Conservation (phyloP, 2,888 invertebrate species). For the Drosophila aldrichi region DNA sequence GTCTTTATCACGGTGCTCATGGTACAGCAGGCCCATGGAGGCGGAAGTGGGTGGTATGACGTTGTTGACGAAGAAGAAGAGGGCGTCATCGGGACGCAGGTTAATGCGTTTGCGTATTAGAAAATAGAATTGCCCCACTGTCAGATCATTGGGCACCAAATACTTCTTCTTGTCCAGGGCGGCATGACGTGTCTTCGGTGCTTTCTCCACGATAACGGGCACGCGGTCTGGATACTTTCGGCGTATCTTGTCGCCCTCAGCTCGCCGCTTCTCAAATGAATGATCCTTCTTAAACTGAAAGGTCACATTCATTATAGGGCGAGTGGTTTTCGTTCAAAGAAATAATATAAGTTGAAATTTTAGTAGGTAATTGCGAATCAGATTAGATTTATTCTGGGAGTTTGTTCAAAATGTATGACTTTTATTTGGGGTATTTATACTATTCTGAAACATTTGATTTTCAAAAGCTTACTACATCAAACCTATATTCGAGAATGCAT, state of each 20-base stretch:
- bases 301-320: conserved; percentile 89
- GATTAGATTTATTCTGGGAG: conserved; percentile 3
- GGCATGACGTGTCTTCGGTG: conserved; percentile 95
- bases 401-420: conserved; percentile 22
- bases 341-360: neutral
- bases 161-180: conserved; percentile 99
- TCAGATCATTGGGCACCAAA: conserved; percentile 96
- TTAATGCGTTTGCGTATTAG: conserved; percentile 97
- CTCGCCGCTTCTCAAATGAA: conserved; percentile 97
- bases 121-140: conserved; percentile 98
- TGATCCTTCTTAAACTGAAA: conserved; percentile 98
- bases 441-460: neutral
- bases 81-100: conserved; percentile 96
- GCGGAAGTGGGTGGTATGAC: conserved; percentile 98
- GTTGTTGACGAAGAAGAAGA: conserved; percentile 99
- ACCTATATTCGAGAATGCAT: neutral
- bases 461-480: conserved; percentile 22
- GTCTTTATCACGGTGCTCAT: conserved; percentile 99
- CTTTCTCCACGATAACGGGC: conserved; percentile 98
- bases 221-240: conserved; percentile 98
- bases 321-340: neutral
- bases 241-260: conserved; percentile 97
- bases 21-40: conserved; percentile 97
- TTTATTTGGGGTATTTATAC: neutral
- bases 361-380: neutral